Conservation (phyloP, 2,113 vertebrate genomes). For the Crocuta crocuta region DNA sequence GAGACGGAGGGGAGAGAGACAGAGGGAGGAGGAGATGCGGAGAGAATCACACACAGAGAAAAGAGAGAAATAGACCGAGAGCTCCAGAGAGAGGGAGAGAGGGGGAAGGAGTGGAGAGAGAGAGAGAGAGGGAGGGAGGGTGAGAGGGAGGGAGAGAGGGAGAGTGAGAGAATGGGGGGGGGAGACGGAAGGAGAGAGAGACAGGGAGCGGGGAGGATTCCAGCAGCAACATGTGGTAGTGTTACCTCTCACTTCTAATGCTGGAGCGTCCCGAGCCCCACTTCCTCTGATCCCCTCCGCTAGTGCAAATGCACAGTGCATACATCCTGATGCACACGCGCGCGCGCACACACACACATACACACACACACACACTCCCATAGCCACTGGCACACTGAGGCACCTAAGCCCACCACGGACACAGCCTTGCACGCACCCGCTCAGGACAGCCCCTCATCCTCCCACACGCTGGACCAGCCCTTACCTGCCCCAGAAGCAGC, state of each 20-base stretch:
- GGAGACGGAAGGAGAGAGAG: background rate
- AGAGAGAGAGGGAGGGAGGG: too few relatives aligned
- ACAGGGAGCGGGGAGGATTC: background rate
- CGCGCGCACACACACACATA: too few relatives aligned
- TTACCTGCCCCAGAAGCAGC: constrained; percentile 80
- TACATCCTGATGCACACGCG: background rate
- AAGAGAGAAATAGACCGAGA: background rate
- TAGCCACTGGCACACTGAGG: background rate
- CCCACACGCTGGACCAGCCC: background rate
- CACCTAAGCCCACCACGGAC: accelerated
- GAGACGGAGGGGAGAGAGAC: background rate
- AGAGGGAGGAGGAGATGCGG: background rate
- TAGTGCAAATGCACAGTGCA: too few relatives aligned
- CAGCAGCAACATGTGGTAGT: constrained; percentile 83
- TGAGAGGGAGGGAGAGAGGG: too few relatives aligned
- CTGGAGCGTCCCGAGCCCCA: background rate
- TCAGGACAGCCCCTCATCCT: background rate
- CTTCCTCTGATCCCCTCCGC: background rate
- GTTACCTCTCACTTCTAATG: background rate
- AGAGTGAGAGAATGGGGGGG: background rate
- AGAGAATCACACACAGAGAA: background rate
- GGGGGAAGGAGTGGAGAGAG: too few relatives aligned
- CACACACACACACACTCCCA: background rate
- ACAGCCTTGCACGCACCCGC: background rate
- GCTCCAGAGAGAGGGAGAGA: background rate